Base-by-base conservation (phyloP, 2,113 vertebrate species). In the Vidua macroura region DNA sequence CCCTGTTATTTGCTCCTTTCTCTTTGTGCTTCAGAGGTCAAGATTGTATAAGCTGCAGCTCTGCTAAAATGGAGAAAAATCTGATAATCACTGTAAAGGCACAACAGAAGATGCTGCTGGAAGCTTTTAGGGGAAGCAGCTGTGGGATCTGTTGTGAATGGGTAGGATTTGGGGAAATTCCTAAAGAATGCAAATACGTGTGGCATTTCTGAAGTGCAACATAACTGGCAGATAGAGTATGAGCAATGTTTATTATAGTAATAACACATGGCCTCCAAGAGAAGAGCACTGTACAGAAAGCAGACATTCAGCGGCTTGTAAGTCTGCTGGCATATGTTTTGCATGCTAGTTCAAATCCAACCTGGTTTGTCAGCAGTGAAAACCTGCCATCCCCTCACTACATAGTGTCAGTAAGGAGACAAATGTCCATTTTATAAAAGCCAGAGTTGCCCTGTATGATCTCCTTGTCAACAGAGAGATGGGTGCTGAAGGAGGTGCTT, bases 131-230 rank as follows among this genome's bases (percentile, higher is more conserved):
- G 18, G 72, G 82, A 93, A 95, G 41, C 73, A 92, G 76, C 48
- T 90, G 92, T 52, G 73, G 49, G 66, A 60, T 93, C 79, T 95
- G 41, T 48, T 92, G 85, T 30, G 64, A 63, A 92, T 44, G 7
- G 28, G 28, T 44, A 75, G 85, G 90, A 88, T 95, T 86, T 93
- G 48, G 37, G 64, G 73, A 88, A 92, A 81, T 88, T 78, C 85
- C 68, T 90, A 20, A 78, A 90, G 69, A 59, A 52, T 96, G 48
- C 41, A 56, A 91, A 73, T 66, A 82, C 0, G 1, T 82, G 81
- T 92, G 87, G 74, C 30, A 73, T 87, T 91, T 82, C 86, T 91
- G 4, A 84, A 78, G 39, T 56, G 63, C 53, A 86, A 15, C n/a
- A 44, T 76, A 68, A 60, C 56, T 78, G 48, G 72, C 39, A 94